Base-by-base conservation (phyloP, 2,797 vertebrate genomes). In the Presbytis comata region DNA sequence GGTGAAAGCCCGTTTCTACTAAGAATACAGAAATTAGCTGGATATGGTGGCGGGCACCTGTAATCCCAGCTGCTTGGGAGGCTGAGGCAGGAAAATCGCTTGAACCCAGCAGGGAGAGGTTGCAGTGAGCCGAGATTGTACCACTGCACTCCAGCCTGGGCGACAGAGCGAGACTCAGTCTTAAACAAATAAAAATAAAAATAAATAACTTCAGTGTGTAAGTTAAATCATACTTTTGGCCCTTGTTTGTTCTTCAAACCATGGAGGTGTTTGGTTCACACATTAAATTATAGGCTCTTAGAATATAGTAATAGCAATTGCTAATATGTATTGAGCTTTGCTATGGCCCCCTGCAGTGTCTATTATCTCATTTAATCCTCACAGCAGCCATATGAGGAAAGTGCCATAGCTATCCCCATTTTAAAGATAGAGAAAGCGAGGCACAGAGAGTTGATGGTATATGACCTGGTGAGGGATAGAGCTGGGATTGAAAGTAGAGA, bases 111-210 rank as follows among this genome's bases (percentile, higher is more conserved):
- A n/a, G 61, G 61, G 7, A 8, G 61, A 67, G 16, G 33, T 67
- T n/a, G 33, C 30, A 67, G 33, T n/a, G 7, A 67, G 61, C 61
- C 7, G 0, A n/a, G 33, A n/a, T 1, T 1, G 3, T n/a, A 17
- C 16, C 30, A 67, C 61, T n/a, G 61, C 16, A n/a, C 33, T 67
- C 33, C 61, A 67, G 61, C 8, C 61, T n/a, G 33, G 61, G 33
- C 4, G 1, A n/a, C 61, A 4, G 33, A n/a, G 7, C 0, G 1
- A 67, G 61, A 64, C 61, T 67, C 16, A n/a, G 33, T 67, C 61
- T n/a, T 67, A 67, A 67, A n/a, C 33, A n/a, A n/a, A 67, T 67
- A 67, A 19, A 61, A 14, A 61, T 61, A 6, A 57, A 19, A n/a
- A n/a, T 55, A 67, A 64, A 14, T 12, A 79, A 11, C 12, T 64